These are phyloP conservation scores for Brachionus asplanchnoidis DNA, from an alignment of 1,140 invertebrate genomes.

Conservation along the genomic window DNA sequence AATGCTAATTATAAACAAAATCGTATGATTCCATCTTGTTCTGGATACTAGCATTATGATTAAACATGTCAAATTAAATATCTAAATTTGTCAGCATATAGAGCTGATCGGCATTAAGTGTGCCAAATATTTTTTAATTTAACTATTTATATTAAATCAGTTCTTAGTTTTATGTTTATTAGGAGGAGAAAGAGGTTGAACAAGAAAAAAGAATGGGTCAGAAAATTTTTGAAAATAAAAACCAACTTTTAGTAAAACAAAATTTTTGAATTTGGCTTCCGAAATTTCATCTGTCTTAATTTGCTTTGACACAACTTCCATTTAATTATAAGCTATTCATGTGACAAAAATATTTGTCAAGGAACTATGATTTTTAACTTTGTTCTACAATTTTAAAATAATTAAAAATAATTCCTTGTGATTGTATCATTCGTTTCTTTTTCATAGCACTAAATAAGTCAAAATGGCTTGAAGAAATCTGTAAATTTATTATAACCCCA, in stretches of 20 bases:
- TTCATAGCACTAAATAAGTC: neutral
- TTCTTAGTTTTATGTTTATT: neutral
- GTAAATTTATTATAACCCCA: neutral
- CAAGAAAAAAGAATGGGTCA: neutral
- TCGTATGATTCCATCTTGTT: neutral
- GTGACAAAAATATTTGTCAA: neutral
- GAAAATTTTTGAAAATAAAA: neutral
- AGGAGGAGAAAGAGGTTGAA: neutral
- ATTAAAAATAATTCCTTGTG: neutral
- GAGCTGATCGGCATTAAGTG: neutral
- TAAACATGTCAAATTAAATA: neutral
- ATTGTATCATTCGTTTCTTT: neutral
- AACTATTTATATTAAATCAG: neutral
- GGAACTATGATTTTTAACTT: neutral
- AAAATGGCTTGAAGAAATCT: neutral
- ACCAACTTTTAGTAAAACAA: neutral
- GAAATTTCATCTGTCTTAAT: too few relatives aligned
- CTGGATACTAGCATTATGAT: constrained; percentile 1
- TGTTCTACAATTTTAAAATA: neutral
- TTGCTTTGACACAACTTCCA: neutral
- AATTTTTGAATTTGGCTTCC: neutral
- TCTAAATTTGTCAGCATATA: neutral
- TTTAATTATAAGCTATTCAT: neutral
- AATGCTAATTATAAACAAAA: neutral
- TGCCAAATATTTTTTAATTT: neutral